Percentiles rank a stretch among this genome's conserved stretches.
phyloP scores from a whole-genome alignment of 2,797 vertebrate genomes.

The Mastacembelus armatus region DNA sequence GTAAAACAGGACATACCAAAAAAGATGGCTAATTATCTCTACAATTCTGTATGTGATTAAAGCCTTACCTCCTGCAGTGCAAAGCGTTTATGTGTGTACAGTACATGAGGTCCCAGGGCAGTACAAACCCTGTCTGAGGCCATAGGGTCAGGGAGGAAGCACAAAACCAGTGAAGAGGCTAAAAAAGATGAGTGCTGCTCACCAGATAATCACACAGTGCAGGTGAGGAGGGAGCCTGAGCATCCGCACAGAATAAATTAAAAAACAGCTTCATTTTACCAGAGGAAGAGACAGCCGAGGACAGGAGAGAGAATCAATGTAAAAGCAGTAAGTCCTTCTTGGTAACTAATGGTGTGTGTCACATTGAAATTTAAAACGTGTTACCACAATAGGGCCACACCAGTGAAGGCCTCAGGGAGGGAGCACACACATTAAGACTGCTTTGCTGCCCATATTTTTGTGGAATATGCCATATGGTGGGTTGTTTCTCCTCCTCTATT shows the following conservation, averaged over 20 bases:
- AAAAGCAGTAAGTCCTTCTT: background rate
- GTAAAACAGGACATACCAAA: background rate
- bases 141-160: background rate
- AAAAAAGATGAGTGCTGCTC: background rate
- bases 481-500: slow-evolving; percentile 37
- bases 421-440: slow-evolving; percentile 31
- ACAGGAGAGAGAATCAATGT: slow-evolving; percentile 1
- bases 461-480: slow-evolving; percentile 43
- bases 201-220: background rate
- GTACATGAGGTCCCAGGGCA: background rate
- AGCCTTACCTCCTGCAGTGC: background rate
- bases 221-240: background rate
- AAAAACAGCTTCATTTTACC: background rate
- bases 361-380: slow-evolving; percentile 39
- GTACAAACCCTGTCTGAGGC: slow-evolving; percentile 16
- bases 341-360: slow-evolving; percentile 40
- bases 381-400: slow-evolving; percentile 31
- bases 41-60: background rate
- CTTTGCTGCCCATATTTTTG: slow-evolving; percentile 49
- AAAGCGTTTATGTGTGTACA: no score
- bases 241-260: background rate
- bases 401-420: slow-evolving; percentile 7
- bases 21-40: background rate
- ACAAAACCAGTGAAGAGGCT: background rate
- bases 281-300: slow-evolving; percentile 10